These are phyloP conservation scores for Columba guinea DNA, from an alignment of 2,797 vertebrate genomes.

Conservation along the genomic window DNA sequence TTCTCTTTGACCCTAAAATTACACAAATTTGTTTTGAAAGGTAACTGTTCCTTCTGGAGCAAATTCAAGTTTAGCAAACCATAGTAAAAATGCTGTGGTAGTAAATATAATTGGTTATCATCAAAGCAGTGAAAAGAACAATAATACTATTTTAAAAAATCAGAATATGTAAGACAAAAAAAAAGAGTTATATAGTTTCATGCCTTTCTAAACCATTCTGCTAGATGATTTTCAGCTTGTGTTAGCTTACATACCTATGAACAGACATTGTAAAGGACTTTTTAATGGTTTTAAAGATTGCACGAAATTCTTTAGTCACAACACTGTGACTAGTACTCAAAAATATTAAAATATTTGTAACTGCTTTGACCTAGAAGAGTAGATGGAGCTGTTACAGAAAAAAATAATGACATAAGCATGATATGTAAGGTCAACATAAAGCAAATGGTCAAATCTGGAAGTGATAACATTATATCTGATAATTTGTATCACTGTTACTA, in stretches of 20 bases:
- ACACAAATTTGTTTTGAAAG: background rate
- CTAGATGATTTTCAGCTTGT: background rate
- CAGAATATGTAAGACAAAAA: background rate
- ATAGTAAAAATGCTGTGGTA: background rate
- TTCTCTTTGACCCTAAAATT: background rate
- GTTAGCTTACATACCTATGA: background rate
- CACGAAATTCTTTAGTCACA: background rate
- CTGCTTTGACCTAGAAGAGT: background rate
- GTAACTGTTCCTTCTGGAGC: background rate
- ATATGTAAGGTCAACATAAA: background rate
- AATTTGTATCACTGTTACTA: background rate
- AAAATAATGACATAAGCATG: background rate
- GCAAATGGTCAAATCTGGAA: background rate
- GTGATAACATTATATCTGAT: background rate
- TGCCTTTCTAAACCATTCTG: background rate
- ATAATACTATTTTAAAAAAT: background rate
- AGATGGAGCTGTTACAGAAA: background rate
- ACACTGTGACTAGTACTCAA: background rate
- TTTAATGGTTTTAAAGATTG: background rate
- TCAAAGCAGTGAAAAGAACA: background rate
- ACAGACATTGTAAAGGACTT: background rate
- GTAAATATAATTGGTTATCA: background rate
- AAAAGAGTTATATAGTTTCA: background rate
- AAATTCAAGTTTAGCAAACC: background rate
- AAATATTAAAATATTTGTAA: background rate